phyloP scores from a whole-genome alignment of 2,113 vertebrate species.

The Saimiri boliviensis region DNA sequence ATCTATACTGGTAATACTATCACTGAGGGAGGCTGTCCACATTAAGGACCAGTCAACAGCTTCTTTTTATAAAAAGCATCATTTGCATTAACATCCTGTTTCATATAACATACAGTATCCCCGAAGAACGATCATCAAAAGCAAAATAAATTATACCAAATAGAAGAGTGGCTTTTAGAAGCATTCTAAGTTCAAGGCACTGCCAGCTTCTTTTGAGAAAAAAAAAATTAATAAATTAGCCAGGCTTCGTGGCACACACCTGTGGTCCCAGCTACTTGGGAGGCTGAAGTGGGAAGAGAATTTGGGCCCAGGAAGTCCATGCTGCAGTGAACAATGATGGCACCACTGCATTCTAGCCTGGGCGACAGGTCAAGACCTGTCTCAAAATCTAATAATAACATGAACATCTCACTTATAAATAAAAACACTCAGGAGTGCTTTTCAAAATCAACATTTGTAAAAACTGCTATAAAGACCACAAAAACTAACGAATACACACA shows the following conservation, averaged over 20 bases:
- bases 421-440: background rate
- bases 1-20: too few relatives aligned
- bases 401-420: background rate
- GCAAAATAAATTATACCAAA: slow-evolving; percentile 24
- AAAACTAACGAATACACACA: background rate
- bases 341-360: too few relatives aligned
- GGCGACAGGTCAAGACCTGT: too few relatives aligned
- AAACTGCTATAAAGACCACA: background rate
- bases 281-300: background rate
- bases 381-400: background rate
- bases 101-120: background rate
- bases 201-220: background rate
- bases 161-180: background rate
- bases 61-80: slow-evolving; percentile 16
- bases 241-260: background rate
- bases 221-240: background rate
- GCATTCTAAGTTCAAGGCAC: background rate
- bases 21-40: background rate
- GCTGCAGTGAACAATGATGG: too few relatives aligned
- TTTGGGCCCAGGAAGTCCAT: background rate
- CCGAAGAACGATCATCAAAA: slow-evolving; percentile 18
- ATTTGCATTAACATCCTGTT: background rate
- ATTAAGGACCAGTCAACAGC: background rate
- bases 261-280: background rate
- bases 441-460: background rate